Base-by-base conservation (phyloP, 23 tunicate species). In the Ciona savignyi region DNA sequence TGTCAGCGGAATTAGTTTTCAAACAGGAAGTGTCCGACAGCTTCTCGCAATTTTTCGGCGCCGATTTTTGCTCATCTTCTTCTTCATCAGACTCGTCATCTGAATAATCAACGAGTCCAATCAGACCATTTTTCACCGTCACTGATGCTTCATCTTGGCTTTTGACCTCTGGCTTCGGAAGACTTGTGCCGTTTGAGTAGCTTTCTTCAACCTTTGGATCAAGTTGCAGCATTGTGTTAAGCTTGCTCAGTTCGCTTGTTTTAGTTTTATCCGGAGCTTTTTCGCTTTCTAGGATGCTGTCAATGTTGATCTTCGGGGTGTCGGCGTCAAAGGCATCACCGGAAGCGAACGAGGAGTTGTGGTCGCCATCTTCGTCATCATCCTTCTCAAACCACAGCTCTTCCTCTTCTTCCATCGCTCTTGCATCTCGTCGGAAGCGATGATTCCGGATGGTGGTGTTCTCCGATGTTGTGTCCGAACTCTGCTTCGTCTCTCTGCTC, bases 301-400 rank as follows among this genome's bases (percentile, higher is more conserved):
- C 96, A 66, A 88, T 88, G 87, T 88, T 88, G 79, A 88, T 78
- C 42, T 82, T 88, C 19, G 79, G 89, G 15, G 82, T 30, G 25
- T 83, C 88, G 2, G 63, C 31, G 11, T 88, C 95, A 23, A 83
- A 81, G 4, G 89, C 62, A 26, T 88, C 76, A 25, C 30, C 60
- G 11, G 71, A 30, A 3, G 62, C 29, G 49, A 42, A 33, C 4
- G 35, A 23, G 26, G 76, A 29, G 21, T 72, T 71, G 21, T 32
- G 62, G 2, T 48, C 63, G 29, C 31, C 66, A 4, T 69, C 70
- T 32, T 42, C 87, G 1, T 82, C 96, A 67, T 88, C 96, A 23
- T 88, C 96, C 62, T 86, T 78, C 1, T 88, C 97, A 74, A 91
- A 91, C 97, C 97, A 91, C 71, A 76, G 63, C 71, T 91, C 97